Conservation (phyloP, 2,113 vertebrate genomes). For the Apistogramma diplotaenia region DNA sequence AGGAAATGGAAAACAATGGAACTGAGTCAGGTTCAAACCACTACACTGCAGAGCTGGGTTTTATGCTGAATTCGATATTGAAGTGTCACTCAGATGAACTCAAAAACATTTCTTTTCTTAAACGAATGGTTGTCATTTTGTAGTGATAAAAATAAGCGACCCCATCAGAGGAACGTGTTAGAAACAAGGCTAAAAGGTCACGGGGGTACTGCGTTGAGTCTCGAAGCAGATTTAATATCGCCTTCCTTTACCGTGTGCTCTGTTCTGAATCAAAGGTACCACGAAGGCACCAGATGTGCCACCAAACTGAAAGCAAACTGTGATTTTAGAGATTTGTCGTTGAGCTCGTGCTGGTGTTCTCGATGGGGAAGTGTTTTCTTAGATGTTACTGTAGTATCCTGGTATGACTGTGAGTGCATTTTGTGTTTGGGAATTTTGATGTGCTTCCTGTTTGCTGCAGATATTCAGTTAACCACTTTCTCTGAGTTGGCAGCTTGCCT, state of each 20-base stretch:
- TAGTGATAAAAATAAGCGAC: neutral
- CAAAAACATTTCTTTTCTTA: neutral
- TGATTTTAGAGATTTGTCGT: neutral
- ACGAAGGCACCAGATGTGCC: neutral
- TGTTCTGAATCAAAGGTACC: neutral
- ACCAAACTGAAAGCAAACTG: neutral
- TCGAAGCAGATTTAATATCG: neutral
- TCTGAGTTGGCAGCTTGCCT: neutral
- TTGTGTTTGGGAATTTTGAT: slow-evolving; percentile 21
- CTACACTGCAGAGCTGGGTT: neutral
- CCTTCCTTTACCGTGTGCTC: neutral
- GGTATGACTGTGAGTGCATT: slow-evolving; percentile 40
- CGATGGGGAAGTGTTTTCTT: neutral
- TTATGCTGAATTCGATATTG: neutral
- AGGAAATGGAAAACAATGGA: neutral
- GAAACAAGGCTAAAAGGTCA: neutral
- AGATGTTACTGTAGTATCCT: slow-evolving; percentile 44
- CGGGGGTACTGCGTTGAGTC: neutral
- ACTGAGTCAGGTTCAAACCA: neutral
- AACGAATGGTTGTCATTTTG: neutral
- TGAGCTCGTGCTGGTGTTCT: neutral
- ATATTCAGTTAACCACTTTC: slow-evolving; percentile 29
- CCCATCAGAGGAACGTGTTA: neutral
- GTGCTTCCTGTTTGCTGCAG: slow-evolving; percentile 19
- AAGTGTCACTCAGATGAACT: neutral